Evolutionary conservation across 2,888 invertebrate species (phyloP), one percentile per base, ranked within the genome.

Genomic region (Aquatica leii): DNA sequence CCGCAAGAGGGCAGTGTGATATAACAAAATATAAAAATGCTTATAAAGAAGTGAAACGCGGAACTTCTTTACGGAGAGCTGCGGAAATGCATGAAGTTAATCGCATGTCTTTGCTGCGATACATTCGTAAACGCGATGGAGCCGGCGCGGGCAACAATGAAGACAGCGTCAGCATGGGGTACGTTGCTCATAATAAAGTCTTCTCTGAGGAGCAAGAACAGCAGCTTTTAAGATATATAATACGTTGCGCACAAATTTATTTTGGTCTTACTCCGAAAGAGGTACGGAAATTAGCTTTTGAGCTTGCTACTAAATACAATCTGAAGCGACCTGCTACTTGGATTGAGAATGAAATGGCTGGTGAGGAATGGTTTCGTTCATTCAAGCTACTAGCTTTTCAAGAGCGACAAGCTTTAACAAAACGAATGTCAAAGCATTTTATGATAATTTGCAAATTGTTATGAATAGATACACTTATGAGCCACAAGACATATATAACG

Each of bases 361-460:
- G 46, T n/a, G 48, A 56, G 34, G 34, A 56, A 37, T 48, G 40
- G 55, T 20, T 18, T 43, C 12, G 40, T 12, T 2, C 57, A 17
- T 69, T 37, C 58, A 68, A 53, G 64, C 66, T 41, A 62, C 65
- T 9, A 35, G n/a, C n/a, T n/a, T n/a, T n/a, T n/a, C n/a, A n/a
- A n/a, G n/a, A n/a, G n/a, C n/a, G n/a, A n/a, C n/a, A n/a, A n/a
- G n/a, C n/a, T n/a, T n/a, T n/a, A n/a, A n/a, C n/a, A n/a, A n/a
- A n/a, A n/a, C n/a, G n/a, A 59, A 64, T 49, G 54, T 66, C 20
- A 20, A 35, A 9, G 35, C 34, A 15, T 65, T 65, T 65, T 77
- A n/a, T 73, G 62, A 66, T 20, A 67, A 70, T 55, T 48, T 73
- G 37, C 6, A n/a, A 60, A 57, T 2, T 48, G 72, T 73, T n/a